Conservation (phyloP, 2,888 invertebrate species). For the Eupithecia inturbata region DNA sequence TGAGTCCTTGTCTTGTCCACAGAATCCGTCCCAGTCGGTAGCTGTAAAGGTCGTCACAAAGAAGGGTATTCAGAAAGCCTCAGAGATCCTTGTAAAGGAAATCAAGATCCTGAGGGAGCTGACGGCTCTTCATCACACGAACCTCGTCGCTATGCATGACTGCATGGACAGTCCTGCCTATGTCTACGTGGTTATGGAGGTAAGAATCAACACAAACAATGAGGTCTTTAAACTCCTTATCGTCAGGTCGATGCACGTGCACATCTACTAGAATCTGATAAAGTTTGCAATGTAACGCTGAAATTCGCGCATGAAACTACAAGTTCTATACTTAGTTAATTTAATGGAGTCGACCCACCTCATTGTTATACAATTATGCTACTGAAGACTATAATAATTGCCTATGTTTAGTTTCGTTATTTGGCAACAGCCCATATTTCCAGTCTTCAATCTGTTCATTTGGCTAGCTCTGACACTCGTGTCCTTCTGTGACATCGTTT, state of each 20-base stretch:
- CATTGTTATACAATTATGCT: background rate
- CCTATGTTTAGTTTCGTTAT: conserved; percentile 10
- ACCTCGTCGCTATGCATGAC: conserved; percentile 98
- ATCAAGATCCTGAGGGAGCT: conserved; percentile 99
- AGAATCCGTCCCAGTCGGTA: conserved; percentile 94
- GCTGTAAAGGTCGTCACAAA: conserved; percentile 99
- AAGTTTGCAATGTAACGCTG: conserved; percentile 1
- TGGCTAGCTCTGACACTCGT: conserved; percentile 18
- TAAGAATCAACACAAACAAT: conserved; percentile 73
- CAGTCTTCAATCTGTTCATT: conserved; percentile 24
- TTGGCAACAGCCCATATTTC: conserved; percentile 27
- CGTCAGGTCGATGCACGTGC: background rate
- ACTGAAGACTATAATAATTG: conserved; percentile 5
- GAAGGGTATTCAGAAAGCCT: conserved; percentile 98
- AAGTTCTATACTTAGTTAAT: background rate
- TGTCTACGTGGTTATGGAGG: conserved; percentile 99
- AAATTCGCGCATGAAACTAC: background rate
- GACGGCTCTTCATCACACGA: conserved; percentile 98
- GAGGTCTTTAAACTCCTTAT: conserved; percentile 5
- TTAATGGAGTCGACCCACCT: background rate
- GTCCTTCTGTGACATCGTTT: conserved; percentile 22
- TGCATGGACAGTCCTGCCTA: conserved; percentile 98
- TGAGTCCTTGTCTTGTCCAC: conserved; percentile 48
- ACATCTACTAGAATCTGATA: conserved; percentile 1
- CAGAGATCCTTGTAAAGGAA: conserved; percentile 98